Conservation (phyloP, 1,140 invertebrate genomes). For the Oryzaephilus surinamensis region DNA sequence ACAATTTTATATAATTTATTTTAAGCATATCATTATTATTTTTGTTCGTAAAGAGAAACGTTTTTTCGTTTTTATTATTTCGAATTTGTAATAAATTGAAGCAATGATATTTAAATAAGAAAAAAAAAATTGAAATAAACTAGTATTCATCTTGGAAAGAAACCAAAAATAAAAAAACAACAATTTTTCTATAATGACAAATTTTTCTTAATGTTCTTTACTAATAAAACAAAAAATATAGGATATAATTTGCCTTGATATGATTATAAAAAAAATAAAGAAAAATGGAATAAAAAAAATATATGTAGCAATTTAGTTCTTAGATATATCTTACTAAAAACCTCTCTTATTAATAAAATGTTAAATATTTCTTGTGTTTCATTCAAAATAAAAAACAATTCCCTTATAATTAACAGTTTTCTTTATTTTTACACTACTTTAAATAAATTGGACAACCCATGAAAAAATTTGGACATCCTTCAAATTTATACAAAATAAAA, state of each 20-base stretch:
- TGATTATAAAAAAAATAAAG: slow-evolving; percentile 10
- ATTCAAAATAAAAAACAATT: too few species aligned
- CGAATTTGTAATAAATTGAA: too few species aligned
- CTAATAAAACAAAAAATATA: background rate
- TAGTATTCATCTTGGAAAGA: too few species aligned
- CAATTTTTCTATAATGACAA: slow-evolving; percentile 1
- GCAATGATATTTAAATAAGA: too few species aligned
- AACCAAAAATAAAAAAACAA: background rate
- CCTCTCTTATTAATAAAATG: slow-evolving; percentile 18
- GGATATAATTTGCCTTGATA: slow-evolving; percentile 14
- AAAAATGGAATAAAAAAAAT: slow-evolving; percentile 8
- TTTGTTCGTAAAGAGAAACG: too few species aligned
- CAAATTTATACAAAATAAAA: background rate
- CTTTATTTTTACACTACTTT: too few species aligned
- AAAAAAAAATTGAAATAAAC: too few species aligned
- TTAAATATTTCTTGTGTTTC: too few species aligned
- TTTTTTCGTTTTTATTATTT: too few species aligned
- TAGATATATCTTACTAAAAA: slow-evolving; percentile 17
- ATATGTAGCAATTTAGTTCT: slow-evolving; percentile 20
- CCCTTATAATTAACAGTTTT: too few species aligned
- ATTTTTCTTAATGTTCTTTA: slow-evolving; percentile 8
- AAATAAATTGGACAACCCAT: slow-evolving; percentile 9
- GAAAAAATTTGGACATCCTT: slow-evolving; percentile 6
- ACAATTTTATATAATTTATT: too few species aligned
- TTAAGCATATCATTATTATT: too few species aligned